Evolutionary conservation across 2,797 vertebrate genomes (phyloP), one percentile per base, ranked within the genome.

Genomic region (Mus minutoides): DNA sequence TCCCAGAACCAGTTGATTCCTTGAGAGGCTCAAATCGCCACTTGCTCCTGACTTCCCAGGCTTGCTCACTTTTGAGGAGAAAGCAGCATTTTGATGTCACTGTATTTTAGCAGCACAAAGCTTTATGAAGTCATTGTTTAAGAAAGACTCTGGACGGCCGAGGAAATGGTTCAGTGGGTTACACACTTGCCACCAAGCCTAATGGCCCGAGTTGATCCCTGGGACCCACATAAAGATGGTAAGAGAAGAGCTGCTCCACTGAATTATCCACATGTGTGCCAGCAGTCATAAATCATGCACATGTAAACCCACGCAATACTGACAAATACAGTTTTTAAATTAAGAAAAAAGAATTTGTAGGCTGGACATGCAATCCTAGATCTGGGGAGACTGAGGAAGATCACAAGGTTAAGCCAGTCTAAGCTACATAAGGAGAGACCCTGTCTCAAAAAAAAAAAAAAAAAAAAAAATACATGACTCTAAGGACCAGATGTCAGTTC

Each of bases 11-110:
- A 54, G 43, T 37, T 75, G 26, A 12, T 62, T 77, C 40, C 78
- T 88, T 90, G 49, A 54, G 52, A 76, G 26, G 78, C 84, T 71
- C 52, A 37, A 83, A 46, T 7, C 86, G 26, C 60, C 79, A 62
- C n/a, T 90, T 93, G 22, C 40, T 88, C 92, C 54, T 79, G 49
- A 71, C 69, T 95, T n/a, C 88, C 92, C 26, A 58, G 67, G 60
- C 60, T 75, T 21, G 17, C 83, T 69, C 58, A 52, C 12, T 54
- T 91, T 92, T 49, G 10, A 0, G 60, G 85, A 64, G 21, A 67
- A 64, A 54, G 26, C 19, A 64, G 4, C 54, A 43, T 73, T 54
- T 43, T 43, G 29, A 21, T 86, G 29, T 92, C 56, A 43, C 4
- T 46, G 0, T 88, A 84, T 82, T 96, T 95, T 82, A 91, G 77